Base-by-base conservation (phyloP, 64 coral and sea anemone genomes). In the Stylophora pistillata region DNA sequence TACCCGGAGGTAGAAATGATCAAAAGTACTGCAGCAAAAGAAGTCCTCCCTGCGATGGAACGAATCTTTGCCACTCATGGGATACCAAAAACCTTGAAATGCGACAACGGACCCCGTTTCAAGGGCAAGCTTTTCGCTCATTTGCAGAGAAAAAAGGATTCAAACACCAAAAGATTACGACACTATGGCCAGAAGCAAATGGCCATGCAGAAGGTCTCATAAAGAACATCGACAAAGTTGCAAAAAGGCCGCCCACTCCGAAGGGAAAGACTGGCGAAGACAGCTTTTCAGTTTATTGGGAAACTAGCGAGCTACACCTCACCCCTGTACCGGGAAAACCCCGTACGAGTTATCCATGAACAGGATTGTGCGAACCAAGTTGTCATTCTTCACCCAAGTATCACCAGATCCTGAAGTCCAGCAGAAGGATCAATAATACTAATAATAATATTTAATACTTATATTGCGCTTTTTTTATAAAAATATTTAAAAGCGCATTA, bases 1-100 rank as follows among this genome's bases (percentile, higher is more conserved):
- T n/a, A 88, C 64, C 85, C 89, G 4, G 70, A 87, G 54, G 89
- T 91, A 61, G 93, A 83, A 70, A 77, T 89, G 15, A 26, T 78
- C 9, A 55, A 28, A 3, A 77, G 70, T 9, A 55, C 31, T 10
- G 60, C 78, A 53, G 86, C 86, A 10, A 76, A 78, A 7, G 52
- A 70, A 31, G 63, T 26, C 30, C 64, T 89, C 53, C 79, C 79
- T 30, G 58, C 79, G 11, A 11, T 76, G 10, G 86, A 93, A 26
- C 78, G 71, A 37, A 73, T 83, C 62, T 64, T 93, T 17, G 57
- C 86, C 12, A 71, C 69, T 27, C 68, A 84, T 5, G 58, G 86
- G 20, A 75, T 74, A 53, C 92, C 87, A 62, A 58, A 81, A 37
- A 30, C 21, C 57, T 16, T 81, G 57, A 81, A 81, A 81, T 30